Conservation (phyloP, 2,888 invertebrate species). For the Drosophila atroscutellata region DNA sequence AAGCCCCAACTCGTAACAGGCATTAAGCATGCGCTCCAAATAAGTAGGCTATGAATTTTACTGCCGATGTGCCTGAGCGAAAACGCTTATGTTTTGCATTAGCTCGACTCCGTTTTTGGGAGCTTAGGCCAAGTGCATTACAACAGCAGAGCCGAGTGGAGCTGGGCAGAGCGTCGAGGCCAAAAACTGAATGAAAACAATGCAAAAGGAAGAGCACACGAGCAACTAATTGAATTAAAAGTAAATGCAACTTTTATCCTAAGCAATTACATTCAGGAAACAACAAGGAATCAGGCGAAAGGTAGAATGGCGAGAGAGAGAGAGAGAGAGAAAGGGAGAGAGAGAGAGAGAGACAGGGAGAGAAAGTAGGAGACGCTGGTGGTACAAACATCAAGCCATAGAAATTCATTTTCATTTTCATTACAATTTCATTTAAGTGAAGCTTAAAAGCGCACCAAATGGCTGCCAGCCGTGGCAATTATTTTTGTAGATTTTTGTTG, state of each 20-base stretch:
- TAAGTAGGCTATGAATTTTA: conserved; percentile 65
- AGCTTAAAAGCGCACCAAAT: conserved; percentile 79
- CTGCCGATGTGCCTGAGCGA: conserved; percentile 21
- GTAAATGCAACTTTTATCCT: conserved; percentile 80
- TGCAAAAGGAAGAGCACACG: conserved; percentile 42
- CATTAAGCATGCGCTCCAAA: conserved; percentile 62
- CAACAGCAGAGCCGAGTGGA: conserved; percentile 1
- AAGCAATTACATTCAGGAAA: conserved; percentile 66
- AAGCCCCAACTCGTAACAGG: conserved; percentile 16
- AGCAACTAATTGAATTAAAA: conserved; percentile 77
- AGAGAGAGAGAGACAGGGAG: background rate
- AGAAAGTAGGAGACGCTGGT: conserved; percentile 23
- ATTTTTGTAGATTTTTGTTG: conserved; percentile 76
- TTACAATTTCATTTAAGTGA: conserved; percentile 80
- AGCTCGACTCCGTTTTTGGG: conserved; percentile 13
- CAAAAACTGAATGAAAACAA: conserved; percentile 48
- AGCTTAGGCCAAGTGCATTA: conserved; percentile 55
- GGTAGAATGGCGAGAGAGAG: background rate
- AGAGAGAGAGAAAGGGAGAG: background rate
- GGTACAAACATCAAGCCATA: conserved; percentile 75
- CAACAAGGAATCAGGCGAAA: conserved; percentile 12
- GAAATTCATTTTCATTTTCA: conserved; percentile 75
- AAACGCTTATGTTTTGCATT: conserved; percentile 47
- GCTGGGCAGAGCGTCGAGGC: conserved; percentile 5
- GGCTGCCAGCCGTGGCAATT: conserved; percentile 78